These are phyloP conservation scores for Caenorhabditis latens DNA, from an alignment of 1,140 invertebrate species.

Conservation along the genomic window DNA sequence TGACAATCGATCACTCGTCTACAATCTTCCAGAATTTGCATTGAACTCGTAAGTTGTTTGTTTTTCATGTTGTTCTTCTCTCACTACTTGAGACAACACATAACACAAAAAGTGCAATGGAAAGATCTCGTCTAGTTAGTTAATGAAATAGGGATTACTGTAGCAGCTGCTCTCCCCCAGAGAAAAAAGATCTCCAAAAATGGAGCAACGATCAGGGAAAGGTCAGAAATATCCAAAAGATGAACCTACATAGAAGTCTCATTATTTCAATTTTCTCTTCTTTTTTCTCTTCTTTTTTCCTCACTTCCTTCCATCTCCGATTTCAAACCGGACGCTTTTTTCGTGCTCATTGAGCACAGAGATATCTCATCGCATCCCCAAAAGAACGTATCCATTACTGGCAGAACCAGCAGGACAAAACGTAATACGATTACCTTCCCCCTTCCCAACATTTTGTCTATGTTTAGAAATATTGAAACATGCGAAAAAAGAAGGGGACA, in stretches of 20 bases:
- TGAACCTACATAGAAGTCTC: not conserved
- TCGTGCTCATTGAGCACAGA: slow-evolving; percentile 11
- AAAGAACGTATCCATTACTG: slow-evolving; percentile 43
- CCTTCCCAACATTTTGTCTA: not conserved
- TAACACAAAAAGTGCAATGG: too few relatives aligned
- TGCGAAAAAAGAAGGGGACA: not conserved
- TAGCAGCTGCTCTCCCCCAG: not conserved
- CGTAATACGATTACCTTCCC: slow-evolving; percentile 25
- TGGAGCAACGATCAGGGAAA: too few relatives aligned
- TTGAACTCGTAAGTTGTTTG: slow-evolving; percentile 16
- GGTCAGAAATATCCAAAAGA: not conserved
- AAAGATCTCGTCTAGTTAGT: too few relatives aligned
- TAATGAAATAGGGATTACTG: not conserved
- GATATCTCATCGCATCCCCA: not conserved
- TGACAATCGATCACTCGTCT: not conserved
- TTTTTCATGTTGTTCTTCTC: not conserved
- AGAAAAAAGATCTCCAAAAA: too few relatives aligned
- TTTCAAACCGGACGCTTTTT: not conserved
- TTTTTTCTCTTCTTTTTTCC: not conserved
- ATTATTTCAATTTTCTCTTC: not conserved
- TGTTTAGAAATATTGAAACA: slow-evolving; percentile 11
- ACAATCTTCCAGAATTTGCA: slow-evolving; percentile 37
- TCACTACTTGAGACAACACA: too few relatives aligned
- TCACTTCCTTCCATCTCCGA: slow-evolving; percentile 1
- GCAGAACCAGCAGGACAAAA: not conserved